These are phyloP conservation scores for Aplidium turbinatum DNA, from an alignment of 23 tunicate genomes.

Conservation along the genomic window DNA sequence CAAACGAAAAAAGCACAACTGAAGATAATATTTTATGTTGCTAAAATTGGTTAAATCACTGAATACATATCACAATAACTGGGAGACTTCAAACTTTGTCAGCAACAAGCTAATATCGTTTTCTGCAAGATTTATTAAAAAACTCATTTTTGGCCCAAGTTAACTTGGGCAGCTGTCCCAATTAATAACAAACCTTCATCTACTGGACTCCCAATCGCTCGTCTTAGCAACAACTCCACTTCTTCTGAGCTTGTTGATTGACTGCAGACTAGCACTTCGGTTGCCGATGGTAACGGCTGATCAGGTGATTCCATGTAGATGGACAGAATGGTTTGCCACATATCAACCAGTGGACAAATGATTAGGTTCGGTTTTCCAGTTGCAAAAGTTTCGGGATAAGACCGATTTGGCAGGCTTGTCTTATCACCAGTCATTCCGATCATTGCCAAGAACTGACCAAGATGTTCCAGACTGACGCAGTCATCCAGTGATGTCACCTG, in stretches of 20 bases:
- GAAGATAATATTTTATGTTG: no score
- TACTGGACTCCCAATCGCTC: slow-evolving; percentile 29
- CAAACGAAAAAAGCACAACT: no score
- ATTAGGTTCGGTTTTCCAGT: slow-evolving; percentile 45
- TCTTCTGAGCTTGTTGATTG: slow-evolving; percentile 46
- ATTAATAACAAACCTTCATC: slow-evolving; percentile 6
- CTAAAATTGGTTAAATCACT: no score
- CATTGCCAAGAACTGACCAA: slow-evolving; percentile 39
- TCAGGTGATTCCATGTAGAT: slow-evolving; percentile 30
- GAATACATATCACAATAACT: no score
- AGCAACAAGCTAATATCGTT: no score
- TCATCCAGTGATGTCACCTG: slow-evolving; percentile 42
- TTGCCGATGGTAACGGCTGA: slow-evolving; percentile 37
- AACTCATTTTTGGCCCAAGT: not conserved
- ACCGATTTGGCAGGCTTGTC: not conserved
- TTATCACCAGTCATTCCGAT: not conserved
- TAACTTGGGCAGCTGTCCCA: not conserved
- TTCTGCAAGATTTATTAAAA: no score
- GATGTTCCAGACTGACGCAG: slow-evolving; percentile 41
- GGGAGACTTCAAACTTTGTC: no score
- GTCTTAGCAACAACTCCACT: slow-evolving; percentile 47
- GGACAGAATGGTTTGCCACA: slow-evolving; percentile 26
- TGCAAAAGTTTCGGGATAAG: not conserved
- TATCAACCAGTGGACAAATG: slow-evolving; percentile 18
- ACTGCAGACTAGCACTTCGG: slow-evolving; percentile 57